Base-by-base conservation (phyloP, 1,140 invertebrate species). In the Phocides pigmalion region DNA sequence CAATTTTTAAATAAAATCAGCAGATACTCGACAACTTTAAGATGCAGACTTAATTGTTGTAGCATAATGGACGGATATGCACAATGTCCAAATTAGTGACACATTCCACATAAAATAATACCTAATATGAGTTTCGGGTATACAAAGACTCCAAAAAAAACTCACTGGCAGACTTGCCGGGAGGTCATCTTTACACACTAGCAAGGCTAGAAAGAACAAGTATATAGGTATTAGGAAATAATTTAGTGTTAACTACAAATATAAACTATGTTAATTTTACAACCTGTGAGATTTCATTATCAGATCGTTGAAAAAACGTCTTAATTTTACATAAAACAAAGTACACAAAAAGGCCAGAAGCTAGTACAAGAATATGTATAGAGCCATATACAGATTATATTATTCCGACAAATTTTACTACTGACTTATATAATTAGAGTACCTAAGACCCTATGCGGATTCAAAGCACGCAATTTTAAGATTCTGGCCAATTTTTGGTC, bases 211-310 rank as follows among this genome's bases (percentile, higher is more conserved):
- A 35, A 35, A 1, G n/a, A 25, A 14, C 20, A 46, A 46, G n/a
- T 46, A 20, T n/a, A n/a, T 16, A 11, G 15, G 28, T 32, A 17
- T 14, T 11, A 35, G 4, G 1, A 32, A 51, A 9, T 35, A 32
- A 53, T 37, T 53, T 39, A 53, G 15, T 12, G 9, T 19, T 44
- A 20, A 17, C 16, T 44, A 17, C 15, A 19, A 19, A 19, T 6
- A 19, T 44, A 20, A 35, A 35, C 9, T n/a, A 35, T 35, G 11
- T 44, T 20, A 19, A 11, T 11, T 19, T 19, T 19, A 53, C 32
- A 53, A 53, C 32, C 17, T 53, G 50, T 53, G 50, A 53, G 50
- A 53, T 53, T 37, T 19, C 15, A 39, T 17, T 19, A 12, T 53
- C 12, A 50, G 22, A 32, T 39, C 15, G 17, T 5, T 32, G 14